phyloP scores from a whole-genome alignment of 23 tunicate species.

The Halocynthia aurantium region DNA sequence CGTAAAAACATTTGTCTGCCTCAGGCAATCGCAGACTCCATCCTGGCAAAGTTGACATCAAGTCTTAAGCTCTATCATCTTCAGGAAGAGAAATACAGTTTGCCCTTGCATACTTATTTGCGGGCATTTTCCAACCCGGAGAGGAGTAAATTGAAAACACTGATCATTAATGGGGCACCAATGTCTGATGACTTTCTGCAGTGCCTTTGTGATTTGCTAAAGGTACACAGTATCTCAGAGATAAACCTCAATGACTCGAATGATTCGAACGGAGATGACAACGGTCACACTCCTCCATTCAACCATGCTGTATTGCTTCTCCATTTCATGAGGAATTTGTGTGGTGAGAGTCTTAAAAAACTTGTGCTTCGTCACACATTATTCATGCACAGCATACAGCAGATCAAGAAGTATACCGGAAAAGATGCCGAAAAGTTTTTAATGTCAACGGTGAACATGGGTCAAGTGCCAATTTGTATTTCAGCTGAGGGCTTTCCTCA shows the following conservation, averaged over 20 bases:
- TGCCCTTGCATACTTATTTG: not conserved
- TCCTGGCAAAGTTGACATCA: not conserved
- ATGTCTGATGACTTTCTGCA: slow-evolving; percentile 19
- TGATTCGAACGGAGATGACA: slow-evolving; percentile 18
- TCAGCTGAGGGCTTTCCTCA: slow-evolving; percentile 1
- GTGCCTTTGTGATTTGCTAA: slow-evolving; percentile 6
- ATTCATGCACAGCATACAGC: slow-evolving; percentile 11
- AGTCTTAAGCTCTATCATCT: slow-evolving; percentile 7
- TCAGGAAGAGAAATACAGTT: slow-evolving; percentile 11
- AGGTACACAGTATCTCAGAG: slow-evolving; percentile 7
- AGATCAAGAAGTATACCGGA: slow-evolving; percentile 8
- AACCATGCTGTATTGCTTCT: slow-evolving; percentile 13
- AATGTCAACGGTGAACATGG: slow-evolving; percentile 2
- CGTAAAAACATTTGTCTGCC: slow-evolving; percentile 1
- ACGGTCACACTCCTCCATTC: slow-evolving; percentile 1
- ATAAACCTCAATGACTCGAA: slow-evolving; percentile 6
- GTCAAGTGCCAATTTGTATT: not conserved
- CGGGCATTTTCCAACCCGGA: not conserved
- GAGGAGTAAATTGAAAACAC: slow-evolving; percentile 1
- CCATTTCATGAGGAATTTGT: not conserved
- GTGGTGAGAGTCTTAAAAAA: slow-evolving; percentile 2
- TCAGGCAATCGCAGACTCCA: not conserved
- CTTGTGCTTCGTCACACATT: not conserved
- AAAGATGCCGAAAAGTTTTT: slow-evolving; percentile 14
- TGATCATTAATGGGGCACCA: slow-evolving; percentile 10